Percentiles rank a stretch among this genome's conserved stretches.
These are phyloP conservation scores for Digitonthophagus gazella DNA, from an alignment of 2,888 invertebrate genomes.

Conservation along the genomic window DNA sequence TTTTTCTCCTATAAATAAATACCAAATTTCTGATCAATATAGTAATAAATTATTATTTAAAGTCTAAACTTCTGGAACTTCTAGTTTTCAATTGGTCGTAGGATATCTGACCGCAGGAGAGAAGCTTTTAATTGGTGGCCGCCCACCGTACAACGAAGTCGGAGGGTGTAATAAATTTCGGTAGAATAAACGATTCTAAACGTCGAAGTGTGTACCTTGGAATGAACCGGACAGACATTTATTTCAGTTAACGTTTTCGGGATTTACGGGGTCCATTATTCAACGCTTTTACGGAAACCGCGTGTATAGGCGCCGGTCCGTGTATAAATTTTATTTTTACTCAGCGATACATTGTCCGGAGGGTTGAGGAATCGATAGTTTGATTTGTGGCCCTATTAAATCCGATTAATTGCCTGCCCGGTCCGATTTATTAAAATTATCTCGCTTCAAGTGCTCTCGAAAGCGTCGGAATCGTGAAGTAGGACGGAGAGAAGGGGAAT, in stretches of 20 bases:
- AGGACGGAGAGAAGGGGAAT: no score
- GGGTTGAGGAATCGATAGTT: slow-evolving; percentile 6
- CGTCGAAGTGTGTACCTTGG: slow-evolving; percentile 12
- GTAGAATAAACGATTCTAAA: slow-evolving; percentile 14
- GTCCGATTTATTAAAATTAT: slow-evolving; percentile 11
- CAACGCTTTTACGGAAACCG: not conserved
- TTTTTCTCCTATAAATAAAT: no score
- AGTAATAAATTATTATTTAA: not conserved
- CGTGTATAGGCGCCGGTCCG: not conserved
- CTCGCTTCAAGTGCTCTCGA: not conserved
- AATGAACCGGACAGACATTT: slow-evolving; percentile 7
- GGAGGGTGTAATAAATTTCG: not conserved
- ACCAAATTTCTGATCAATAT: no score
- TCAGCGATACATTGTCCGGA: slow-evolving; percentile 7
- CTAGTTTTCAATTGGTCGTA: not conserved
- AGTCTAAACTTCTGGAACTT: not conserved
- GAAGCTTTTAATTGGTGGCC: not conserved
- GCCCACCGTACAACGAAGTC: not conserved
- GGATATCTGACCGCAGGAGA: not conserved
- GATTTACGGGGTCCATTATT: slow-evolving; percentile 15
- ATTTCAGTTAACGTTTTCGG: slow-evolving; percentile 12
- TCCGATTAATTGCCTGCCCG: slow-evolving; percentile 1
- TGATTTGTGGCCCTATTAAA: slow-evolving; percentile 12
- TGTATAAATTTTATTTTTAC: slow-evolving; percentile 3
- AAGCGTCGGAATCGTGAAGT: no score